Conservation (phyloP, 2,113 vertebrate genomes). For the Trogon surrucura region DNA sequence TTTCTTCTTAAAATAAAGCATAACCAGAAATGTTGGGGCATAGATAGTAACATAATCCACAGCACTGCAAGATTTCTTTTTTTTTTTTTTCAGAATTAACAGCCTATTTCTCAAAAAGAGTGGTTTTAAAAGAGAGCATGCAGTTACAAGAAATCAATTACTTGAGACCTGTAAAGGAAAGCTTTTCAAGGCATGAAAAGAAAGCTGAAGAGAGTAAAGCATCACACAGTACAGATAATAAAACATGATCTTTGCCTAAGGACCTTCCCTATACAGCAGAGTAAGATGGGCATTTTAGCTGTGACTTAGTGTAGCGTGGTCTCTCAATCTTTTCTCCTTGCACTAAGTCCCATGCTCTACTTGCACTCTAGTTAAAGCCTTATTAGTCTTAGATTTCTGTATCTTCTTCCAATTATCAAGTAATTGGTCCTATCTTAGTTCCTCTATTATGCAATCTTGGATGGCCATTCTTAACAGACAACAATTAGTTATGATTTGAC, state of each 20-base stretch:
- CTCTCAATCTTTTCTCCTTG: not conserved
- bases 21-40: not conserved
- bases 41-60: not conserved
- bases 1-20: not conserved
- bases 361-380: not conserved
- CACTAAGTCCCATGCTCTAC: not conserved
- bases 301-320: not conserved
- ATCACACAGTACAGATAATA: not conserved
- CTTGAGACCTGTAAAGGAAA: constrained; percentile 18
- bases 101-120: not conserved
- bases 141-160: constrained; percentile 33
- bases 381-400: not conserved
- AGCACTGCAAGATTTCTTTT: not conserved
- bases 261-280: not conserved
- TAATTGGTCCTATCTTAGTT: not conserved
- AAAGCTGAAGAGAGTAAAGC: constrained; percentile 1
- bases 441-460: not conserved
- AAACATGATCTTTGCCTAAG: constrained; percentile 27
- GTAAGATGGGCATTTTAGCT: not conserved
- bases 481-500: not conserved
- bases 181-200: not conserved
- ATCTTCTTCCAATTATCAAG: not conserved
- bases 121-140: not conserved
- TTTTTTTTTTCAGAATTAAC: not conserved
- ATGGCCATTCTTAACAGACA: not conserved